phyloP scores from a whole-genome alignment of 1,140 invertebrate genomes.

The Arctopsyche grandis region DNA sequence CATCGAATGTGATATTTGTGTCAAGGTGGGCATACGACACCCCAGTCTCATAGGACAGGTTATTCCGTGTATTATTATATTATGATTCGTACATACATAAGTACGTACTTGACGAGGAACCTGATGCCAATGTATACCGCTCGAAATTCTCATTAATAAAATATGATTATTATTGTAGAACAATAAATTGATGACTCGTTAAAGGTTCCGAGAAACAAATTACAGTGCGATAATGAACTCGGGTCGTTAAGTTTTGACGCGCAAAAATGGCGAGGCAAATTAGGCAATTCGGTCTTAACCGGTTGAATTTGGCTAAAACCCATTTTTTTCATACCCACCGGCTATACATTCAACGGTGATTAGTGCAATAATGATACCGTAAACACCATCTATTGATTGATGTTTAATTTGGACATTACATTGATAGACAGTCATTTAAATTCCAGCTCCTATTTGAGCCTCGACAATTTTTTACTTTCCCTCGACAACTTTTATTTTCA shows the following conservation, averaged over 20 bases:
- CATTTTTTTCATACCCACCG: background rate
- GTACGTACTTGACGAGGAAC: background rate
- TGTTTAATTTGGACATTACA: too few relatives aligned
- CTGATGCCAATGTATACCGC: background rate
- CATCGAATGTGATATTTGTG: slow-evolving; percentile 12
- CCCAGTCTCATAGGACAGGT: background rate
- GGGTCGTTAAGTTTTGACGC: background rate
- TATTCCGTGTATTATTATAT: background rate
- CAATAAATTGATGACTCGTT: background rate
- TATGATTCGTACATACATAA: background rate
- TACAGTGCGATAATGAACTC: slow-evolving; percentile 2
- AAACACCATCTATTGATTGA: too few relatives aligned
- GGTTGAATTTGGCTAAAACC: background rate
- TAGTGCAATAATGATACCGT: too few relatives aligned
- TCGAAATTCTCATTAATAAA: background rate
- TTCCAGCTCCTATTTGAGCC: too few relatives aligned
- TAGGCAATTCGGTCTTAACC: slow-evolving; percentile 5
- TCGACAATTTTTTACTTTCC: too few relatives aligned
- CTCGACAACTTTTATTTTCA: too few relatives aligned
- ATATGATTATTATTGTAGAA: background rate
- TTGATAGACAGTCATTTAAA: too few relatives aligned
- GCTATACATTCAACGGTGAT: too few relatives aligned
- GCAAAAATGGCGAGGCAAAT: background rate
- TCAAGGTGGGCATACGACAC: slow-evolving; percentile 15
- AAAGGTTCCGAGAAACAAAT: background rate